phyloP scores from a whole-genome alignment of 1,140 invertebrate species.

The Bradynema listronoti region DNA sequence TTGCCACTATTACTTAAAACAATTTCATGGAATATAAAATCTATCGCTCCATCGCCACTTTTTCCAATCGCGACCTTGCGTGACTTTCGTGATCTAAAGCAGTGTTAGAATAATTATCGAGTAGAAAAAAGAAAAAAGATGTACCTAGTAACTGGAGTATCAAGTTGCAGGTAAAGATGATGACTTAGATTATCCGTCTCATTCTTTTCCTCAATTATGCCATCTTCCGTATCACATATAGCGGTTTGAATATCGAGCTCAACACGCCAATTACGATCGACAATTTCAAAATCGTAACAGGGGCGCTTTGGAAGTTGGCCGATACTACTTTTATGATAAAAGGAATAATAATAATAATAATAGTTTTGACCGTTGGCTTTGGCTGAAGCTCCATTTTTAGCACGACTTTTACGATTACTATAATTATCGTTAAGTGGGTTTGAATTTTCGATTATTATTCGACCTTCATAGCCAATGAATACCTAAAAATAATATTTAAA shows the following conservation, averaged over 20 bases:
- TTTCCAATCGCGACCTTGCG: too few relatives aligned
- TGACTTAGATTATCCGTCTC: conserved; percentile 14
- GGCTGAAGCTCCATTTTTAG: too few relatives aligned
- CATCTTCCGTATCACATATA: conserved; percentile 23
- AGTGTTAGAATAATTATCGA: too few relatives aligned
- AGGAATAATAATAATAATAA: too few relatives aligned
- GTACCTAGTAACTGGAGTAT: conserved; percentile 41
- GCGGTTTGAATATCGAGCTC: conserved; percentile 47
- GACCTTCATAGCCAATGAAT: conserved; percentile 50
- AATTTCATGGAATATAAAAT: too few relatives aligned
- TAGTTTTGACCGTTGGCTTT: too few relatives aligned
- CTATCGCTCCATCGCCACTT: too few relatives aligned
- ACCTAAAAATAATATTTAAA: conserved; percentile 31
- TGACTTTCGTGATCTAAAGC: too few relatives aligned
- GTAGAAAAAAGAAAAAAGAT: neutral
- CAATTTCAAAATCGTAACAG: conserved; percentile 45
- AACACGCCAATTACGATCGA: conserved; percentile 49
- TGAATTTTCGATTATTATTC: conserved; percentile 44
- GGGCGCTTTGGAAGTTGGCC: conserved; percentile 29
- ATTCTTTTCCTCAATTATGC: neutral
- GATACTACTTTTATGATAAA: conserved; percentile 21
- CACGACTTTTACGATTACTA: too few relatives aligned
- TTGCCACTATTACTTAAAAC: too few relatives aligned
- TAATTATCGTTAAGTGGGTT: conserved; percentile 4
- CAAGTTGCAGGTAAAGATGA: conserved; percentile 43